These are phyloP conservation scores for Apolygus lucorum DNA, from an alignment of 1,140 invertebrate genomes.

Conservation along the genomic window DNA sequence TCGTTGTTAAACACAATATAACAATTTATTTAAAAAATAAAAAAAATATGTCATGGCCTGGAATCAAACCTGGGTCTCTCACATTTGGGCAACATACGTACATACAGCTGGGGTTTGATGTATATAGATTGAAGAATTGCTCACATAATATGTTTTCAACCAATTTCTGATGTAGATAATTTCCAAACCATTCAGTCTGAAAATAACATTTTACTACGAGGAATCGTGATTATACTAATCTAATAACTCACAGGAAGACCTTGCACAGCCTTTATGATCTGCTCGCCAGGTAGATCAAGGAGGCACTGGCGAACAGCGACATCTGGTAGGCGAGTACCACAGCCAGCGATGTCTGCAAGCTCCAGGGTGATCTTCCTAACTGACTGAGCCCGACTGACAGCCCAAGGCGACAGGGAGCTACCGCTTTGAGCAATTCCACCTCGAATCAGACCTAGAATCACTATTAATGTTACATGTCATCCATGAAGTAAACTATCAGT, in stretches of 20 bases:
- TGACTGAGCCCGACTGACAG: slow-evolving; percentile 21
- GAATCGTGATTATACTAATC: not conserved
- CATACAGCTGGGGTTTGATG: too few species aligned
- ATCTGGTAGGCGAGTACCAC: not conserved
- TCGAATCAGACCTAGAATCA: slow-evolving; percentile 42
- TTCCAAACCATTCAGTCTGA: not conserved
- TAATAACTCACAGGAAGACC: slow-evolving; percentile 15
- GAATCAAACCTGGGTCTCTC: too few species aligned
- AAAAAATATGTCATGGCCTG: too few species aligned
- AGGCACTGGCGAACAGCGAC: slow-evolving; percentile 6
- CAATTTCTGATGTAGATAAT: not conserved
- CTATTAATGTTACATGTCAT: too few species aligned
- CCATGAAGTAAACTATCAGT: too few species aligned
- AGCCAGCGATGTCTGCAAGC: slow-evolving; percentile 18
- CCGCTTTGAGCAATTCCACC: slow-evolving; percentile 43
- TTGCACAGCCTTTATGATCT: slow-evolving; percentile 13
- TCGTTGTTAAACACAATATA: not conserved
- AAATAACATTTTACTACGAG: not conserved
- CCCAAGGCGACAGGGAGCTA: slow-evolving; percentile 44
- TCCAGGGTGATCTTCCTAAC: slow-evolving; percentile 15
- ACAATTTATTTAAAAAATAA: not conserved
- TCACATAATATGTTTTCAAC: not conserved
- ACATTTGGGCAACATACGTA: too few species aligned
- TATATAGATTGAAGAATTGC: not conserved
- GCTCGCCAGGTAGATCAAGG: not conserved